Conservation (phyloP, 2,888 invertebrate species). For the Mesoligia furuncula region DNA sequence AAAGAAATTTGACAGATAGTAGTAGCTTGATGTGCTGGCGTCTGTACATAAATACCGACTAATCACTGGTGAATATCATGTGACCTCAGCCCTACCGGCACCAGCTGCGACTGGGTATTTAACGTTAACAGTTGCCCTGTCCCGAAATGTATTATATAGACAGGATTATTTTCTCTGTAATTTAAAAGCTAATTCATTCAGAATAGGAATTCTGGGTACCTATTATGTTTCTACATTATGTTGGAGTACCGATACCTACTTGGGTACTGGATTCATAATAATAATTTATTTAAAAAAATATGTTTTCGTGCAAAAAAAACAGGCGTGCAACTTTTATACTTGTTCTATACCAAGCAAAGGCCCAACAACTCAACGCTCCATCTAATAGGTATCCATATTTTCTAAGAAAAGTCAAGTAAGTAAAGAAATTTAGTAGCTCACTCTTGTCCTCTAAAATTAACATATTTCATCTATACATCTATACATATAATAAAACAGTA, state of each 20-base stretch:
- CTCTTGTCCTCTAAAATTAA: neutral
- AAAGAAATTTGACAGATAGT: too few species aligned
- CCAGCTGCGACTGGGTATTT: neutral
- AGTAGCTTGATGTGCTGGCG: too few species aligned
- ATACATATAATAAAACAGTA: too few species aligned
- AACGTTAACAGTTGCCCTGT: neutral
- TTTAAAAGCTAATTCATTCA: neutral
- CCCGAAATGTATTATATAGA: neutral
- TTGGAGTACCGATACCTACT: neutral
- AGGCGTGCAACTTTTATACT: neutral
- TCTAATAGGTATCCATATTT: too few species aligned
- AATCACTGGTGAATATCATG: conserved; percentile 67
- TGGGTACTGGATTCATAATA: neutral
- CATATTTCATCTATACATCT: neutral
- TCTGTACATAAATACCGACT: conserved; percentile 64
- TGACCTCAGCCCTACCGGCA: conserved; percentile 18
- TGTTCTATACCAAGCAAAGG: neutral
- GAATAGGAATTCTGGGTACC: neutral
- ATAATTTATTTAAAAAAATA: too few species aligned
- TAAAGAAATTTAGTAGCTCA: neutral
- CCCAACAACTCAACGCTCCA: neutral
- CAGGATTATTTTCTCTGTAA: neutral
- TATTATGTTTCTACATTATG: neutral
- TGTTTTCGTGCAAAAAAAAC: neutral
- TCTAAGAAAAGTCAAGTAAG: too few species aligned